Conservation (phyloP, 2,888 invertebrate species). For the Dermolepida albohirtum region DNA sequence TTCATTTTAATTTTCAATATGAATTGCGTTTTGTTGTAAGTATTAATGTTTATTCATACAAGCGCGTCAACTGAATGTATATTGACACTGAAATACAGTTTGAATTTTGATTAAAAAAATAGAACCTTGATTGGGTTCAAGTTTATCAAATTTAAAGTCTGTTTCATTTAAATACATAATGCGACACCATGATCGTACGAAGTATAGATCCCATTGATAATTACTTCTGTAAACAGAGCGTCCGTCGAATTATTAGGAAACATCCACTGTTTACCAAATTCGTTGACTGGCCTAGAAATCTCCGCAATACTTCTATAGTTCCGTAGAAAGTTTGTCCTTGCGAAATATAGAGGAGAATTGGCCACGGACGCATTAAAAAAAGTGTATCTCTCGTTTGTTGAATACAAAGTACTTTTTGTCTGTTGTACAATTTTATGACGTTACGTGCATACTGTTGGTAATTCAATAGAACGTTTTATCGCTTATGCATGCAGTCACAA, state of each 20-base stretch:
- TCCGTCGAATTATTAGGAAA: conserved; percentile 19
- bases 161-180: conserved; percentile 5
- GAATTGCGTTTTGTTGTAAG: no score
- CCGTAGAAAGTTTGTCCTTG: conserved; percentile 33
- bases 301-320: conserved; percentile 27
- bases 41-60: no score
- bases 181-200: background rate
- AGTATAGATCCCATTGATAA: conserved; percentile 3
- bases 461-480: background rate
- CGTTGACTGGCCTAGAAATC: conserved; percentile 29
- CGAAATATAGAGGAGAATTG: conserved; percentile 26
- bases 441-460: conserved; percentile 20
- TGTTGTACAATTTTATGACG: conserved; percentile 15
- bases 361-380: conserved; percentile 2
- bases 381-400: conserved; percentile 16
- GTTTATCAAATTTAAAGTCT: background rate
- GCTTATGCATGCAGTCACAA: no score
- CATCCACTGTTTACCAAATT: conserved; percentile 27
- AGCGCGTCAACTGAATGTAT: no score
- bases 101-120: no score
- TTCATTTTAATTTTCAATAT: no score
- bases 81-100: no score
- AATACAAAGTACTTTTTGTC: conserved; percentile 28
- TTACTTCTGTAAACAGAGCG: conserved; percentile 8
- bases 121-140: background rate